Evolutionary conservation across 2,797 vertebrate species (phyloP), one percentile per base, ranked within the genome.

Genomic region (Sebastolobus alascanus): DNA sequence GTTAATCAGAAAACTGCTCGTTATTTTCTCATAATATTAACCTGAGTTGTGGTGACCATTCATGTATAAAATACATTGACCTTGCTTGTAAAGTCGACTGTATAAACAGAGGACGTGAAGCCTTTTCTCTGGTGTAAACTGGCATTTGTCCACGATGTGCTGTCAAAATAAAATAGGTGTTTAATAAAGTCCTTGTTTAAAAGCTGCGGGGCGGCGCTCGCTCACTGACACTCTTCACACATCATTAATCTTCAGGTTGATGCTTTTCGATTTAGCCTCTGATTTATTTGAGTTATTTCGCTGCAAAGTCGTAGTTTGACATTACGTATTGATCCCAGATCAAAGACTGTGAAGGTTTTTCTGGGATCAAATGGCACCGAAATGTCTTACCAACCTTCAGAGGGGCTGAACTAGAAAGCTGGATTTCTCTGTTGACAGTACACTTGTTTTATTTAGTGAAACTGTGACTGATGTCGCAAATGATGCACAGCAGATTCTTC

Each of bases 281-380:
- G 33, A 69, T 79, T 73, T 72, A 20, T 78, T 73, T 40, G 14
- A 16, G 70, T 68, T 56, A 10, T 59, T 63, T 54, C 37, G 6
- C 70, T 8, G 54, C 58, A 77, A 46, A 73, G 58, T 61, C 70
- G 35, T 29, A 18, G 33, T 63, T 43, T 27, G 61, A 82, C 79
- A 31, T 37, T 43, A 29, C 54, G 43, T 25, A 81, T 84, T 72
- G 82, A 83, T 82, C 75, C 33, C 3, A 40, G 25, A 75, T 80
- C 59, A 66, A 77, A 78, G 29, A 37, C 33, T 18, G 4, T 6
- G 73, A 27, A 63, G 14, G 40, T 46, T 46, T 68, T 68, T 43
- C 73, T 35, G 33, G 29, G 58, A 74, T 80, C 67, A 84, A 68
- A 72, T 10, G 16, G 67, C 27, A 60, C 8, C 3, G 13, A 71